Evolutionary conservation across 2,888 invertebrate genomes (phyloP).

Genomic region (Hyppa rectilinea): DNA sequence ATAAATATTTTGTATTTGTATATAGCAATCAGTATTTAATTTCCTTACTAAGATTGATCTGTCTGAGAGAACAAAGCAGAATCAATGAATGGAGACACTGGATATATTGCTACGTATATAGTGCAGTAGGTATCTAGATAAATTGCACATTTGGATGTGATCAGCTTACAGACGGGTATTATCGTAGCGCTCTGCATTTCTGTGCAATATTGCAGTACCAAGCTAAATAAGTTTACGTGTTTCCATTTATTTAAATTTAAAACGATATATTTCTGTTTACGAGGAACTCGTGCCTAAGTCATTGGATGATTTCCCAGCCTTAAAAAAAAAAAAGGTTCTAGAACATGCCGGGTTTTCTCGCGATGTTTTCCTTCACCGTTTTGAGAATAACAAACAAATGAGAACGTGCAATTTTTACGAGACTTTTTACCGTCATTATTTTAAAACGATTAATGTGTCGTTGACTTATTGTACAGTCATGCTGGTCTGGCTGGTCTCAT

Average conservation of each 20-base stretch:
- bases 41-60: slow-evolving; percentile 2
- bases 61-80: slow-evolving; percentile 13
- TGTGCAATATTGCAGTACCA: slow-evolving; percentile 45
- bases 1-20: too few relatives aligned
- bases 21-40: neutral
- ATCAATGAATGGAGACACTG: slow-evolving; percentile 45
- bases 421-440: slow-evolving; percentile 52
- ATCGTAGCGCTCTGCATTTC: slow-evolving; percentile 40
- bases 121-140: slow-evolving; percentile 61
- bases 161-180: slow-evolving; percentile 58
- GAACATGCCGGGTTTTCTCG: neutral
- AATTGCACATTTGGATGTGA: slow-evolving; percentile 76
- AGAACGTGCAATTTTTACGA: slow-evolving; percentile 45
- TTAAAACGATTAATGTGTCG: slow-evolving; percentile 51
- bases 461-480: slow-evolving; percentile 53
- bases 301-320: too few relatives aligned
- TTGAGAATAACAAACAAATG: slow-evolving; percentile 40
- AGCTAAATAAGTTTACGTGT: slow-evolving; percentile 54
- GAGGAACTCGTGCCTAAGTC: too few relatives aligned
- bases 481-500: too few relatives aligned
- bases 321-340: too few relatives aligned
- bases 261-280: slow-evolving; percentile 49
- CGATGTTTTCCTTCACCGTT: neutral
- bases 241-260: slow-evolving; percentile 46
- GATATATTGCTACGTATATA: slow-evolving; percentile 51